Conservation (phyloP, 2,888 invertebrate species). For the Serripes groenlandicus region DNA sequence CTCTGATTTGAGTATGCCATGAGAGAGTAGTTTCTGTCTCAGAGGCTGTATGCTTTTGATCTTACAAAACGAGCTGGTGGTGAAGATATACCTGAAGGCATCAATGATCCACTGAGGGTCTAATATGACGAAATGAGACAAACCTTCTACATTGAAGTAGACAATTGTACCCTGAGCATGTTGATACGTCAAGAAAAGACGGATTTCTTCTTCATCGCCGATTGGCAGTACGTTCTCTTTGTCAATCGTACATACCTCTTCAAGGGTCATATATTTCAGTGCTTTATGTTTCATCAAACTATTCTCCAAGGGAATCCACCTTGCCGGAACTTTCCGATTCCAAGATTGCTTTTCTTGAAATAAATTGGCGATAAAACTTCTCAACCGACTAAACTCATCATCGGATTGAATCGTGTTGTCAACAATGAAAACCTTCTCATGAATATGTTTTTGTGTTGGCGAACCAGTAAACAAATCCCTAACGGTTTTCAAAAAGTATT, state of each 20-base stretch:
- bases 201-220: slow-evolving; percentile 21
- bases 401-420: slow-evolving; percentile 5
- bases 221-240: slow-evolving; percentile 11
- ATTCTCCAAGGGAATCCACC: slow-evolving; percentile 42
- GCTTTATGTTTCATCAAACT: neutral
- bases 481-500: slow-evolving; percentile 23
- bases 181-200: slow-evolving; percentile 33
- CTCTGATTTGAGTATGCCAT: slow-evolving; percentile 12
- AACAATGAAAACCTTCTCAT: slow-evolving; percentile 22
- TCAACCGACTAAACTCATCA: neutral
- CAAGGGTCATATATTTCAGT: slow-evolving; percentile 15
- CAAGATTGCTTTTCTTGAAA: neutral
- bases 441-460: slow-evolving; percentile 41
- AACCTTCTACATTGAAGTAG: slow-evolving; percentile 33
- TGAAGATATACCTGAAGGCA: slow-evolving; percentile 46
- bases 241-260: slow-evolving; percentile 20
- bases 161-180: slow-evolving; percentile 33
- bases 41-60: neutral
- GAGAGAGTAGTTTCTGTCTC: slow-evolving; percentile 2
- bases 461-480: slow-evolving; percentile 30
- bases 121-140: slow-evolving; percentile 30
- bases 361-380: neutral
- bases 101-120: slow-evolving; percentile 39
- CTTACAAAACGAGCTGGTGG: slow-evolving; percentile 34
- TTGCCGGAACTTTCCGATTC: slow-evolving; percentile 26